Percentiles rank a stretch among this genome's conserved stretches.
Conservation (phyloP, 2,888 invertebrate species). For the Drosophila borealis region DNA sequence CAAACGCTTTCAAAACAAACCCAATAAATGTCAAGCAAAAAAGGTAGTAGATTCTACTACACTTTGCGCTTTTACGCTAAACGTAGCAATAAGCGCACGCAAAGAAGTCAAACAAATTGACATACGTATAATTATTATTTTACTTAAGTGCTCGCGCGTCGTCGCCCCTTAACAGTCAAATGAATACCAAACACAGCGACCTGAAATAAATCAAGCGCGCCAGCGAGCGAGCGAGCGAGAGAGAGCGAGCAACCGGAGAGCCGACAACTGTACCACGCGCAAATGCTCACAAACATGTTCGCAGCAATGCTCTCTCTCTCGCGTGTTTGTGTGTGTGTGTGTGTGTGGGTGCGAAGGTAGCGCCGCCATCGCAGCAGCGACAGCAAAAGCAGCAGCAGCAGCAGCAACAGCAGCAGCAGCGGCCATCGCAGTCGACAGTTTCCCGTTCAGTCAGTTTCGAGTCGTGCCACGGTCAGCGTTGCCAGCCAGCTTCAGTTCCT, state of each 20-base stretch:
- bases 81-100: conserved; percentile 65
- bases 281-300: conserved; percentile 49
- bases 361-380: conserved; percentile 43
- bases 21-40: conserved; percentile 74
- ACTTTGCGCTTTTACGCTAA: conserved; percentile 41
- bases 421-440: conserved; percentile 66
- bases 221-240: conserved; percentile 23
- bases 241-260: conserved; percentile 52
- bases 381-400: conserved; percentile 34
- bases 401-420: conserved; percentile 49
- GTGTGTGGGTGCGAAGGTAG: conserved; percentile 65
- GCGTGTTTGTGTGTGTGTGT: conserved; percentile 17
- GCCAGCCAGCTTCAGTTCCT: conserved; percentile 84
- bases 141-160: conserved; percentile 82
- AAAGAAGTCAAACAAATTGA: conserved; percentile 83
- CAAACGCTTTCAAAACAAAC: conserved; percentile 80
- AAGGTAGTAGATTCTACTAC: conserved; percentile 63
- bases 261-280: conserved; percentile 69
- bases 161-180: conserved; percentile 82
- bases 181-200: conserved; percentile 82
- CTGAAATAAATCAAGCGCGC: conserved; percentile 82
- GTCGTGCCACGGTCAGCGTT: conserved; percentile 80
- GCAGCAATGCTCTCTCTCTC: conserved; percentile 23
- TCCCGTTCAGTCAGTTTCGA: conserved; percentile 80
- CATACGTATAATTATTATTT: conserved; percentile 83